Base-by-base conservation (phyloP, 2,113 vertebrate species). In the Scolopax mira region DNA sequence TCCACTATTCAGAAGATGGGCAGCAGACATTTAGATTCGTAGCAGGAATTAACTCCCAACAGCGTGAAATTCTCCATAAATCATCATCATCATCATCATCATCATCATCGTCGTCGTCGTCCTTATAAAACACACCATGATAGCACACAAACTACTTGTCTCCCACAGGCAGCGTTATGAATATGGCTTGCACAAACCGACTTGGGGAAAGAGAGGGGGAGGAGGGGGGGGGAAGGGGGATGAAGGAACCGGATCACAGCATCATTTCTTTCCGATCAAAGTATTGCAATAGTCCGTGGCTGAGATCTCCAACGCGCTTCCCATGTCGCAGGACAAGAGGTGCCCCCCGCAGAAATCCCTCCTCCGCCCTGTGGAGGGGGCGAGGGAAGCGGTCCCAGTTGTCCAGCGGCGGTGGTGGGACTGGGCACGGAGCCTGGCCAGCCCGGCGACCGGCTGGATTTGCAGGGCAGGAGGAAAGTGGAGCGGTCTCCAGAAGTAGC, bases 11-110 rank as follows among this genome's bases (percentile, higher is more conserved):
- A 93, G 94, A 87, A 90, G 71, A 87, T 2, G 46, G 60, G 74
- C 91, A 94, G 92, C 55, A 90, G 67, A 95, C 88, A 75, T 95
- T 95, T 93, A 95, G 88, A 89, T 95, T 95, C 46, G 3, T 46
- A 72, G 90, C 93, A 72, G 87, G 72, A 85, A 92, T 81, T 85
- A 92, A 86, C 66, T 97, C 87, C 84, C 65, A 90, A 92, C 83
- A 93, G 85, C 21, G 7, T 72, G 60, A 91, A 93, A 82, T 93
- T 70, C 60, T 30, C 94, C 77, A 85, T 41, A 81, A 96, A 88
- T 93, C 91, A 79, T 78, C 80, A 89, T 84, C 58, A 62, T 39
- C 58, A 24, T 57, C 54, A 31, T 81, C 82, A 30, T 78, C 84
- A 31, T 92, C 73, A n/a, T n/a, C 41, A 42, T 42, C 41, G 12